These are phyloP conservation scores for Pteria penguin DNA, from an alignment of 2,888 invertebrate species.

Conservation along the genomic window DNA sequence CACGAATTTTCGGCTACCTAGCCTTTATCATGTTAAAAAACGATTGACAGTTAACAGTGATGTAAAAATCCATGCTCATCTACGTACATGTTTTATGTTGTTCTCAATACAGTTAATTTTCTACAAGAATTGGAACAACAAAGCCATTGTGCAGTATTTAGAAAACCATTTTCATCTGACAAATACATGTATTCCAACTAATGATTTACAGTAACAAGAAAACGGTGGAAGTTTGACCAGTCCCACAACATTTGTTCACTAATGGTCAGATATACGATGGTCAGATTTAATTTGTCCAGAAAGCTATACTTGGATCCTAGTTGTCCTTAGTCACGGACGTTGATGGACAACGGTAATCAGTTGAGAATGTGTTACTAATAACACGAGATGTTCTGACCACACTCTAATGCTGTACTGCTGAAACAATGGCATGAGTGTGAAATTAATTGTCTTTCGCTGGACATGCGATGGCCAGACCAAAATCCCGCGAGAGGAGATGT, in stretches of 20 bases:
- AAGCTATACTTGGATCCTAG: not conserved
- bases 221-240: no score
- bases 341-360: not conserved
- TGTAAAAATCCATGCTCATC: no score
- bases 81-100: no score
- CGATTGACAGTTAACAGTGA: no score
- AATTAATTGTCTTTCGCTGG: not conserved
- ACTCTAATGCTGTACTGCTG: not conserved
- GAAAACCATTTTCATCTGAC: no score
- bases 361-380: not conserved
- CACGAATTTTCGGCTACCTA: no score
- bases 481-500: not conserved
- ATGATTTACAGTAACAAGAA: no score
- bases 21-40: no score
- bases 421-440: not conserved
- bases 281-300: slow-evolving; percentile 4
- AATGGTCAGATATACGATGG: not conserved
- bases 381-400: not conserved
- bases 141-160: no score
- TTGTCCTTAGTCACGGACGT: not conserved
- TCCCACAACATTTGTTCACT: not conserved
- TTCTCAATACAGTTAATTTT: no score
- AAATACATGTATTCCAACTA: no score
- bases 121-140: no score
- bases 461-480: not conserved